Percentiles rank a stretch among this genome's conserved stretches.
phyloP scores from a whole-genome alignment of 2,888 invertebrate species.

The Euzophera pinguis region DNA sequence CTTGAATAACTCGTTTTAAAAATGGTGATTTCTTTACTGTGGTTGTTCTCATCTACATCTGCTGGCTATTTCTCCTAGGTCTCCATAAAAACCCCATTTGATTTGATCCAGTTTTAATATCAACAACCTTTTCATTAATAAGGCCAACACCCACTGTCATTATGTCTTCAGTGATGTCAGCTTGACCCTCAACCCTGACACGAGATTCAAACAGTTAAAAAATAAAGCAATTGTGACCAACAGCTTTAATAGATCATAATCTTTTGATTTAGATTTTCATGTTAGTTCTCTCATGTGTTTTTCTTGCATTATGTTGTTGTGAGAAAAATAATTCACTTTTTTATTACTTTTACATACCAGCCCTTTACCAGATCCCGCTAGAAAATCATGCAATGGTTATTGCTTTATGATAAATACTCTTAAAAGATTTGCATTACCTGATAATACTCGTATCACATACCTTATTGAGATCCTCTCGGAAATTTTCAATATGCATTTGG shows the following conservation, averaged over 20 bases:
- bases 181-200: neutral
- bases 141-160: neutral
- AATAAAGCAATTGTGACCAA: neutral
- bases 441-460: too few species aligned
- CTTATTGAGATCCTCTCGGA: too few species aligned
- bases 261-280: neutral
- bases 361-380: too few species aligned
- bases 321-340: too few species aligned
- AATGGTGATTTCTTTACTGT: too few species aligned
- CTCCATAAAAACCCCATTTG: neutral
- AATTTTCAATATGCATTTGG: too few species aligned
- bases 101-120: conserved; percentile 3
- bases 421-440: too few species aligned
- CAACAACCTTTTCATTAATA: conserved; percentile 2
- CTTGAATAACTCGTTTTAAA: too few species aligned
- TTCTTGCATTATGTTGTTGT: neutral
- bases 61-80: neutral
- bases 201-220: conserved; percentile 2
- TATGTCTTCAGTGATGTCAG: conserved; percentile 1
- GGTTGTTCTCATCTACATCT: too few species aligned
- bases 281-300: neutral
- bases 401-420: too few species aligned
- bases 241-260: neutral
- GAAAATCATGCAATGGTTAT: too few species aligned
- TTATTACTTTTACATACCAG: too few species aligned